Conservation (phyloP, 2,888 invertebrate genomes). For the Homarus gammarus region DNA sequence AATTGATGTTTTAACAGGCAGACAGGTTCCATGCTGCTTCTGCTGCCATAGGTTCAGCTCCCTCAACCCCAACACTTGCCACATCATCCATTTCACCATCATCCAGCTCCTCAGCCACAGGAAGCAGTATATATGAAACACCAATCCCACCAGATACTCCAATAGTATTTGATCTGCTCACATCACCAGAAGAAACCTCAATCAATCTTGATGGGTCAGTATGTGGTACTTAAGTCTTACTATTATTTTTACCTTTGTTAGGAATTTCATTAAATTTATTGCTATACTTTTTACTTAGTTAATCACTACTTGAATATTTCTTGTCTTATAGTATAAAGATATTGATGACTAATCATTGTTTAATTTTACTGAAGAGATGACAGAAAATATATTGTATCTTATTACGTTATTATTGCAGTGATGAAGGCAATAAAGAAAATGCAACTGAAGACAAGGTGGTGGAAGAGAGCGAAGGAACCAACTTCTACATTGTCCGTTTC, state of each 20-base stretch:
- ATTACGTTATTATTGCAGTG: slow-evolving; percentile 24
- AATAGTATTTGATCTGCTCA: slow-evolving; percentile 75
- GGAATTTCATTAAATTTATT: not conserved
- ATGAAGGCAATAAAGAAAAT: slow-evolving; percentile 7
- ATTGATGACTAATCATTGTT: not conserved
- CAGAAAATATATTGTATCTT: not conserved
- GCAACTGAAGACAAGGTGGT: not conserved
- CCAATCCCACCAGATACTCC: slow-evolving; percentile 72
- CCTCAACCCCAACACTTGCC: slow-evolving; percentile 42
- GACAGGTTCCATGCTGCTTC: slow-evolving; percentile 66
- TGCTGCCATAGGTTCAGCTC: slow-evolving; percentile 49
- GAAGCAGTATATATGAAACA: slow-evolving; percentile 19
- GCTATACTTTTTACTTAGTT: no score
- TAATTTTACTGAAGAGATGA: not conserved
- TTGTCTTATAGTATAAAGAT: no score
- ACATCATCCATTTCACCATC: slow-evolving; percentile 35
- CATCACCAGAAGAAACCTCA: slow-evolving; percentile 54
- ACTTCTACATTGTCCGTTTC: slow-evolving; percentile 79
- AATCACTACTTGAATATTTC: no score
- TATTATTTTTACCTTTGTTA: not conserved
- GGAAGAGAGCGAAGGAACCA: not conserved
- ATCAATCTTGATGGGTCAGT: slow-evolving; percentile 29
- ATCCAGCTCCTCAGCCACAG: slow-evolving; percentile 13
- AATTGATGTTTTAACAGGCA: slow-evolving; percentile 27
- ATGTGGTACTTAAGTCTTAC: not conserved